Conservation (phyloP, 1,140 invertebrate genomes). For the Mya arenaria region DNA sequence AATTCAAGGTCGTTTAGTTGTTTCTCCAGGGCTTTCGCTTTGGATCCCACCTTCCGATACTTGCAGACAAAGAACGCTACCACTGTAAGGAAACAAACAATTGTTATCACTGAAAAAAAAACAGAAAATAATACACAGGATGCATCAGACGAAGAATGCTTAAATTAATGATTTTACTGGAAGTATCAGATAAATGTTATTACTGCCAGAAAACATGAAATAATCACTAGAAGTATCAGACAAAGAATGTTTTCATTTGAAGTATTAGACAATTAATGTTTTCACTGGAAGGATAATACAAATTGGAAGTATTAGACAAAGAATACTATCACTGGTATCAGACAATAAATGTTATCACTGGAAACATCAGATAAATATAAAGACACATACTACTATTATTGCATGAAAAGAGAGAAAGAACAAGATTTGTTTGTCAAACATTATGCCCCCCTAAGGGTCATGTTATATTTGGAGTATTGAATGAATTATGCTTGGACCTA, state of each 20-base stretch:
- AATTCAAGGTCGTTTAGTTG: constrained; percentile 4
- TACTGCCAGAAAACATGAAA: background rate
- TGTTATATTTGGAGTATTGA: too few species aligned
- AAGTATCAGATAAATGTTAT: background rate
- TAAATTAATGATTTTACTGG: background rate
- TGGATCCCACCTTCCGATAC: background rate
- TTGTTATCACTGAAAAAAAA: background rate
- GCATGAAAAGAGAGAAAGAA: too few species aligned
- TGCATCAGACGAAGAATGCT: background rate
- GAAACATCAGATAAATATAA: too few species aligned
- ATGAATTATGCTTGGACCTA: too few species aligned
- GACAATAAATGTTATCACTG: too few species aligned
- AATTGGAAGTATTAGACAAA: too few species aligned
- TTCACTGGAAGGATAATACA: too few species aligned
- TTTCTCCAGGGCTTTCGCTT: background rate
- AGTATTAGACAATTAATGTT: too few species aligned
- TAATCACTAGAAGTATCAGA: background rate
- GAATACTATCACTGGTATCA: too few species aligned
- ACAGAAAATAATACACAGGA: background rate
- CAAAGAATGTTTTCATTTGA: background rate
- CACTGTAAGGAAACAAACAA: background rate
- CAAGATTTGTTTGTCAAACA: too few species aligned
- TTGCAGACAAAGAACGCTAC: background rate
- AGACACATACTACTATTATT: too few species aligned
- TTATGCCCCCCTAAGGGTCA: too few species aligned